Evolutionary conservation across 1,140 invertebrate species (phyloP), one percentile per base, ranked within the genome.

Genomic region (Aphaenogaster rudis): DNA sequence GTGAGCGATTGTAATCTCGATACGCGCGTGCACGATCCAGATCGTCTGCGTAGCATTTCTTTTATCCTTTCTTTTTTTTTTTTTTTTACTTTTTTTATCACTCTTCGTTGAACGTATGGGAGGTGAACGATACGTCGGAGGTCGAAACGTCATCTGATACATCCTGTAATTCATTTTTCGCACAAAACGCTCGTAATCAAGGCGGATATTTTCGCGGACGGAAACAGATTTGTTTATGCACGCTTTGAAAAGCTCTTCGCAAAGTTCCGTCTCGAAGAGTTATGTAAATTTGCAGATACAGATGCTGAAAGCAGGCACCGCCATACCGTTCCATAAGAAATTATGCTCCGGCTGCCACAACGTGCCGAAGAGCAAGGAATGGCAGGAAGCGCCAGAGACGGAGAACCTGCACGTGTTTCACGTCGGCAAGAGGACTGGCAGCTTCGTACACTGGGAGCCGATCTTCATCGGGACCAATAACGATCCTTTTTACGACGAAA

Each of bases 291-390:
- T 92, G 0, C 84, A 96, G 96, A 96, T 97, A 88, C 96, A 96
- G 86, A 98, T 98, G 97, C 93, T 98, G 85, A 96, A 96, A 66
- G 97, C 97, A 64, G 97, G 97, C 57, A 97, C 97, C 21, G 98
- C 98, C 0, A 98, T 99, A 91, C 98, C 98, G 15, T 99, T 99
- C 94, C 98, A 99, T 94, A 98, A 99, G 93, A 98, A 97, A 91
- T 96, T 99, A 1, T 99, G 98, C 92, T 96, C 98, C 11, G 97
- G 97, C 61, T 99, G 98, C 93, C 98, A 99, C 93, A 98, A 97
- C 61, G 98, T 99, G 78, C 98, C 98, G 1, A 97, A 97, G 92
- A 97, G 97, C 33, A 97, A 98, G 91, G 97, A 98, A 91, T 99
- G 98, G 98, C 96, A 97, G 93, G 96, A 96, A 33, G 96, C 97